phyloP scores from a whole-genome alignment of 2,113 vertebrate species.

The Bubo blakistoni region DNA sequence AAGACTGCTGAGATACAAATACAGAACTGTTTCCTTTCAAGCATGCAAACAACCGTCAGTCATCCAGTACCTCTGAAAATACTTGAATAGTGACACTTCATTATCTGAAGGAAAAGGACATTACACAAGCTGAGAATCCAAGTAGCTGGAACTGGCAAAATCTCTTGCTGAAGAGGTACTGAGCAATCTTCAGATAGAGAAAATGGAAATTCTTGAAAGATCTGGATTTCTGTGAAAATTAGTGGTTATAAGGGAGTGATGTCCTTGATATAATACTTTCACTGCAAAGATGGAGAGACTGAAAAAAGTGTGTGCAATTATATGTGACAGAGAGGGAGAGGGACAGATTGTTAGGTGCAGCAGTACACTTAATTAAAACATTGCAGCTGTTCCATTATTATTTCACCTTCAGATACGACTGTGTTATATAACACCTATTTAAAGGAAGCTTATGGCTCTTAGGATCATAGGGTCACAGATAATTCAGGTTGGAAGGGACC shows the following conservation, averaged over 20 bases:
- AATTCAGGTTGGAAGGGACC: neutral
- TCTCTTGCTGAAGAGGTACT: neutral
- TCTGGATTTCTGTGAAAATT: neutral
- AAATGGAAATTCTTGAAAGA: neutral
- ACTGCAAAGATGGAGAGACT: neutral
- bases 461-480: neutral
- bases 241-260: neutral
- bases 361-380: neutral
- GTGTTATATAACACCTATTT: neutral
- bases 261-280: neutral
- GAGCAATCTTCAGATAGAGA: neutral
- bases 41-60: neutral
- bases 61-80: neutral
- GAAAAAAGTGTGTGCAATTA: neutral
- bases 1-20: neutral
- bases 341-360: neutral
- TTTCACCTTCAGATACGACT: constrained; percentile 12
- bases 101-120: neutral
- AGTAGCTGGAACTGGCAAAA: neutral
- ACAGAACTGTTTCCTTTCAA: neutral
- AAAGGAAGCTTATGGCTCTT: neutral
- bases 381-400: neutral
- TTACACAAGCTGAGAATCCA: neutral
- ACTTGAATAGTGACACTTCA: neutral
- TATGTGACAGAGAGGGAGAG: neutral